Conservation (phyloP, 2,888 invertebrate genomes). For the Mythimna loreyi region DNA sequence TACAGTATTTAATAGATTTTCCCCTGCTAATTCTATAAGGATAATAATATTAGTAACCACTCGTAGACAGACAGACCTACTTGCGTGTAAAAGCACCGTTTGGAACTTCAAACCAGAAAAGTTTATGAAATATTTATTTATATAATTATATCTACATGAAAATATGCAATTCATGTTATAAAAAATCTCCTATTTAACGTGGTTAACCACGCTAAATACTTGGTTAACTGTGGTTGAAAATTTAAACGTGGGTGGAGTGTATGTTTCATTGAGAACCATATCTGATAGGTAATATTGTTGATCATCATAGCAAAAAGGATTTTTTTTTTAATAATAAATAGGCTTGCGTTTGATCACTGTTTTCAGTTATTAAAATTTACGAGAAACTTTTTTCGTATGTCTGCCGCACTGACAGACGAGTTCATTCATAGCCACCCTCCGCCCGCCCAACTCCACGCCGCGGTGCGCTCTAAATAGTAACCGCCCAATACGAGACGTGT, state of each 20-base stretch:
- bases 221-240: neutral
- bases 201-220: too few relatives aligned
- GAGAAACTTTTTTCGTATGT: conserved; percentile 20
- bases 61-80: neutral
- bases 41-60: neutral
- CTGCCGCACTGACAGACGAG: conserved; percentile 61
- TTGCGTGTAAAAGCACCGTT: neutral
- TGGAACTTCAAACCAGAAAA: neutral
- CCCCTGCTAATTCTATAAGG: neutral
- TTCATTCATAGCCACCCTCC: conserved; percentile 87
- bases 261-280: neutral
- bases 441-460: conserved; percentile 81
- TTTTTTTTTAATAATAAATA: neutral
- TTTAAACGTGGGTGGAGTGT: neutral
- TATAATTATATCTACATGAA: neutral
- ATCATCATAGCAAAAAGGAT: neutral
- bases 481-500: conserved; percentile 81
- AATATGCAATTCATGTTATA: neutral
- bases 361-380: conserved; percentile 2
- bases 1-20: conserved; percentile 6
- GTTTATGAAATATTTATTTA: neutral
- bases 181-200: neutral
- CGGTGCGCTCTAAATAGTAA: conserved; percentile 86
- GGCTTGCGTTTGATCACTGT: neutral
- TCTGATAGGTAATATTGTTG: neutral